Conservation (phyloP, 2,797 vertebrate genomes). For the Atherinosoma microstoma region DNA sequence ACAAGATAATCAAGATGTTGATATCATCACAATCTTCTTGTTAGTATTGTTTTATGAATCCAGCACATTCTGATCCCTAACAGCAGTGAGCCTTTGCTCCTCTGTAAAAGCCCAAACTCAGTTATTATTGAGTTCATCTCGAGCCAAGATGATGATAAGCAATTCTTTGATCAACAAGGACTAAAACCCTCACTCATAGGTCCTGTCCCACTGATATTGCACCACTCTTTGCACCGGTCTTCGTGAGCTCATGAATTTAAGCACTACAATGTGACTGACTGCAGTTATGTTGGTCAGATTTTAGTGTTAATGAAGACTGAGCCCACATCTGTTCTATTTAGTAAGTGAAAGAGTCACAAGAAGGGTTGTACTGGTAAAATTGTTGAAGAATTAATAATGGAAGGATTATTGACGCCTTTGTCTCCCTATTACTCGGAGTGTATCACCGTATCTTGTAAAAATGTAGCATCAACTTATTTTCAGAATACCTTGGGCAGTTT, state of each 20-base stretch:
- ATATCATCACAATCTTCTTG: not conserved
- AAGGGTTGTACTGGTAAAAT: not conserved
- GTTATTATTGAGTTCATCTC: not conserved
- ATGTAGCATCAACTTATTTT: not conserved
- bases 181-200: not conserved
- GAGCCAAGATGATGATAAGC: not conserved
- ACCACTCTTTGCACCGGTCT: no score
- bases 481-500: not conserved
- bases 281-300: not conserved
- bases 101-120: not conserved
- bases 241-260: not conserved
- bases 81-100: not conserved
- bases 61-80: not conserved
- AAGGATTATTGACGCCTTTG: not conserved
- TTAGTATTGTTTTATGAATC: not conserved
- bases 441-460: not conserved
- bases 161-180: not conserved
- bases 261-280: not conserved
- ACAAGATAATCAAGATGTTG: not conserved
- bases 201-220: not conserved
- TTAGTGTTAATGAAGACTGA: not conserved
- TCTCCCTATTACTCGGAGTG: not conserved
- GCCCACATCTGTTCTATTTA: not conserved
- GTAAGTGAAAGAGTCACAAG: not conserved
- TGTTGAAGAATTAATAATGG: not conserved